These are phyloP conservation scores for Lepidurus apus DNA, from an alignment of 1,140 invertebrate genomes.

Conservation along the genomic window DNA sequence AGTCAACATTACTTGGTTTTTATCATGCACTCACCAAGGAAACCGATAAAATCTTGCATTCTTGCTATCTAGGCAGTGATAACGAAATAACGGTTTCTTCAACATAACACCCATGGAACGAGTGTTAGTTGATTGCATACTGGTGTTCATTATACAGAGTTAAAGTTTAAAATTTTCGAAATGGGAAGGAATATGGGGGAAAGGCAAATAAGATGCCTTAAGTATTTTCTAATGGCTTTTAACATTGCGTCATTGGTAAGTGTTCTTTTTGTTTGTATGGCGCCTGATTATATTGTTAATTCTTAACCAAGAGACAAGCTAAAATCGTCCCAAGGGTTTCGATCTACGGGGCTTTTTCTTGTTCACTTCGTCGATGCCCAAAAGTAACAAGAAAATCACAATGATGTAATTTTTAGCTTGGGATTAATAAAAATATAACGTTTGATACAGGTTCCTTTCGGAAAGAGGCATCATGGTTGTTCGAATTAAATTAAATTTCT, in stretches of 20 bases:
- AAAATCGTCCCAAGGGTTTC: too few species aligned
- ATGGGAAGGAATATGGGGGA: not conserved
- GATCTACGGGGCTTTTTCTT: too few species aligned
- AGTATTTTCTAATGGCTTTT: not conserved
- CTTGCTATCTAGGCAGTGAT: not conserved
- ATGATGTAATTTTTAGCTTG: too few species aligned
- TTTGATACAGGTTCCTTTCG: too few species aligned
- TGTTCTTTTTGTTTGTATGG: not conserved
- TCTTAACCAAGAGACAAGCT: too few species aligned
- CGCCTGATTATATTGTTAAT: not conserved
- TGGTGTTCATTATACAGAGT: not conserved
- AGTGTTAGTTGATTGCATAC: not conserved
- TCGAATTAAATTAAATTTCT: too few species aligned
- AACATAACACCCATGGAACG: not conserved
- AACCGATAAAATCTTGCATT: not conserved
- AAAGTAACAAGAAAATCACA: too few species aligned
- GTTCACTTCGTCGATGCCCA: too few species aligned
- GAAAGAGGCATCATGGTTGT: too few species aligned
- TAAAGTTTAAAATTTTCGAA: not conserved
- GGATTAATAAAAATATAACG: too few species aligned
- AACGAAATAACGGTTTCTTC: not conserved
- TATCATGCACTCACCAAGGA: not conserved
- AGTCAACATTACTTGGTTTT: not conserved
- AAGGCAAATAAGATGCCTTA: not conserved
- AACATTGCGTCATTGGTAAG: constrained; percentile 3